Conservation (phyloP, 2,888 invertebrate genomes). For the Eueremaeus valkanovi region DNA sequence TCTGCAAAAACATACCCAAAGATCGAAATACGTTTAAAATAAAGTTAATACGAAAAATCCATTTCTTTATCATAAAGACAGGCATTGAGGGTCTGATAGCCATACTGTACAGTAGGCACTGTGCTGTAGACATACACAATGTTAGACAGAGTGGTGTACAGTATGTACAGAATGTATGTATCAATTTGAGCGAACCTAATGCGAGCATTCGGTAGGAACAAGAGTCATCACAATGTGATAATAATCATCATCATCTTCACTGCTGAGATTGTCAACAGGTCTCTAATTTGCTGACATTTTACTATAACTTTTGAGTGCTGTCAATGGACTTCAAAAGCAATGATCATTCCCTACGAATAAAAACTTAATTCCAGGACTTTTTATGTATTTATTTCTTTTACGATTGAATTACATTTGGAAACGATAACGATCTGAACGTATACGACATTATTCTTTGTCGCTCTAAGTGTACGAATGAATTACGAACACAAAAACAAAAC, state of each 20-base stretch:
- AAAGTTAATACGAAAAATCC: neutral
- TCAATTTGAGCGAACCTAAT: constrained; percentile 17
- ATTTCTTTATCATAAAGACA: neutral
- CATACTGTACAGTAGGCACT: neutral
- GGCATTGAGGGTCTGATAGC: too few species aligned
- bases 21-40: constrained; percentile 1
- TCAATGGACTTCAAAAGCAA: constrained; percentile 31
- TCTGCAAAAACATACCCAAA: constrained; percentile 6
- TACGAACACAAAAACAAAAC: too few species aligned
- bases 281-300: constrained; percentile 31
- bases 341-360: constrained; percentile 20
- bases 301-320: neutral
- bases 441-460: neutral
- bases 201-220: constrained; percentile 23
- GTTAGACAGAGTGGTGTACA: too few species aligned
- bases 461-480: too few species aligned
- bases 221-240: constrained; percentile 30
- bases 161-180: too few species aligned
- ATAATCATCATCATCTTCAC: constrained; percentile 20
- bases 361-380: constrained; percentile 12
- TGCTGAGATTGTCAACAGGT: constrained; percentile 32
- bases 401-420: neutral
- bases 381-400: constrained; percentile 28
- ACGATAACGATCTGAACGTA: neutral
- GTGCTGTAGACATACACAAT: too few species aligned